Evolutionary conservation across 2,888 invertebrate species (phyloP).

Genomic region (Chirona hameri): DNA sequence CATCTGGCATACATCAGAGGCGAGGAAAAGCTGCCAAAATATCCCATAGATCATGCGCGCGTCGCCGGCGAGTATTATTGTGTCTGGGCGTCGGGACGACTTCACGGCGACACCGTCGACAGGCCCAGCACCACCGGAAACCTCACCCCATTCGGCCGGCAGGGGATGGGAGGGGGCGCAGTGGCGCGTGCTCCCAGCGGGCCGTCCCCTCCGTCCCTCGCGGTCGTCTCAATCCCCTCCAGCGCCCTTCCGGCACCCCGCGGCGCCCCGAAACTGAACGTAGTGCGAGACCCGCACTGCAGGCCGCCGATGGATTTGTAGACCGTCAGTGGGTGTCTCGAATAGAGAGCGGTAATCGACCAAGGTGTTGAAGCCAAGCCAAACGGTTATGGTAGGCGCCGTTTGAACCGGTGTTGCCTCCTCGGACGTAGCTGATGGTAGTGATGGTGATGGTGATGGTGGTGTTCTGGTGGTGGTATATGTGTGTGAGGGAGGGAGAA

Average conservation of each 20-base stretch:
- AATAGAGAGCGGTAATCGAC: background rate
- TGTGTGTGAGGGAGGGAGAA: background rate
- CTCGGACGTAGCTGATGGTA: too few species aligned
- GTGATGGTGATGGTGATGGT: too few species aligned
- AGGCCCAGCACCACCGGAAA: background rate
- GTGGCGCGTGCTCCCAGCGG: conserved; percentile 7
- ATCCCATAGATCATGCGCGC: too few species aligned
- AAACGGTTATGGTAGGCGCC: conserved; percentile 4
- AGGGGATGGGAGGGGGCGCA: background rate
- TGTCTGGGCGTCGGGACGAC: too few species aligned
- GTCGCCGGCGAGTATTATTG: too few species aligned
- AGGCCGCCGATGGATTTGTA: background rate
- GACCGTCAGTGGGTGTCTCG: background rate
- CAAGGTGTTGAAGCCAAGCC: background rate
- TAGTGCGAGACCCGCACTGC: background rate
- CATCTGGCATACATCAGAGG: too few species aligned
- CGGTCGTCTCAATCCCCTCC: background rate
- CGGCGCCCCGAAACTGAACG: background rate
- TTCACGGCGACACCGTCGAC: too few species aligned
- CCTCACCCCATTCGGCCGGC: background rate
- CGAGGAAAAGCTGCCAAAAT: too few species aligned
- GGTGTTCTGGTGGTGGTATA: too few species aligned
- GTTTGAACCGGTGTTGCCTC: background rate
- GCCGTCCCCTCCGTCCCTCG: background rate
- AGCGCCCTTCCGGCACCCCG: background rate